Evolutionary conservation across 2,888 invertebrate species (phyloP).

Genomic region (Chymomyza amoena): DNA sequence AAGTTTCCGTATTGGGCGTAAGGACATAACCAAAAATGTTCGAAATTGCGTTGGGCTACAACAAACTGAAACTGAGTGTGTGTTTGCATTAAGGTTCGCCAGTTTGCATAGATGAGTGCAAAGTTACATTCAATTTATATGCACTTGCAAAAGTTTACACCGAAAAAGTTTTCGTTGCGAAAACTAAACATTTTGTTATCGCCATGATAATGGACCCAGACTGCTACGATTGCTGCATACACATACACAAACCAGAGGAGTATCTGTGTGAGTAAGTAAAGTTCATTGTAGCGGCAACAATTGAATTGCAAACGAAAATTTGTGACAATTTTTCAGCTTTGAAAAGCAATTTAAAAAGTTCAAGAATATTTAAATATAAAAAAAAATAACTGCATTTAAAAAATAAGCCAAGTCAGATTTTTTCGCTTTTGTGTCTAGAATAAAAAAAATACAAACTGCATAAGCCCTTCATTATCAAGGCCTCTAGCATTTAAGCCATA

Average conservation of each 20-base stretch:
- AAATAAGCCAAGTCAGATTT: neutral
- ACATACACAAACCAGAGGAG: neutral
- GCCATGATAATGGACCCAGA: constrained; percentile 60
- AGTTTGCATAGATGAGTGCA: constrained; percentile 68
- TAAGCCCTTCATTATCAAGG: neutral
- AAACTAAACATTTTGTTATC: constrained; percentile 70
- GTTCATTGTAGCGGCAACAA: constrained; percentile 38
- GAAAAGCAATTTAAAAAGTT: constrained; percentile 30
- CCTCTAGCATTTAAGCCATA: neutral
- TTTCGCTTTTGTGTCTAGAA: neutral
- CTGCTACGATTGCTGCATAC: constrained; percentile 40
- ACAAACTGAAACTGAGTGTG: neutral
- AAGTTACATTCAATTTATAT: constrained; percentile 69
- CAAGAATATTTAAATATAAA: constrained; percentile 19
- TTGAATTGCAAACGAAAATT: constrained; percentile 38
- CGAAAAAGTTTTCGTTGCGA: constrained; percentile 60
- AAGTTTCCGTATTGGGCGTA: constrained; percentile 49
- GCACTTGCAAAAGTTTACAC: constrained; percentile 66
- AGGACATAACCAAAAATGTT: constrained; percentile 41
- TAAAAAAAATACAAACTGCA: too few relatives aligned
- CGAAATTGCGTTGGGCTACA: constrained; percentile 51
- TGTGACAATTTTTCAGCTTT: constrained; percentile 36
- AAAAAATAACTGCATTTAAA: constrained; percentile 1
- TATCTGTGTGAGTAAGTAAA: constrained; percentile 18
- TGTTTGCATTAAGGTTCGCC: neutral